phyloP scores from a whole-genome alignment of 2,797 vertebrate genomes.

The Cyprinella venusta region DNA sequence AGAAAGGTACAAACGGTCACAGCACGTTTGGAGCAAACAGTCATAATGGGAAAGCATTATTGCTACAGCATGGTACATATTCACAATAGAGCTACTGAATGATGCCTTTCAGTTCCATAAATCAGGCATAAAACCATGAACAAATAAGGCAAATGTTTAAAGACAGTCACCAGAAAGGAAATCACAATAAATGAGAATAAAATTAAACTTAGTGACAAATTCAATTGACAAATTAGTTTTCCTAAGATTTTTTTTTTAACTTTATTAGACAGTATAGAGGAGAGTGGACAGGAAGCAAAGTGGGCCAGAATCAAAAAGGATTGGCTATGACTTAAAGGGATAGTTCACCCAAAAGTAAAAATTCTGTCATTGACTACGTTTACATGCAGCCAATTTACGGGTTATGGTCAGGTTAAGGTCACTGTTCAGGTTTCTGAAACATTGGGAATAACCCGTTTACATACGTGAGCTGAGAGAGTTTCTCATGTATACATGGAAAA shows the following conservation, averaged over 20 bases:
- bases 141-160: background rate
- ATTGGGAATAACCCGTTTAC: no score
- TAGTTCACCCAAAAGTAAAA: no score
- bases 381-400: no score
- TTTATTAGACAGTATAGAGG: background rate
- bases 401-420: no score
- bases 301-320: background rate
- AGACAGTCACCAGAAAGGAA: background rate
- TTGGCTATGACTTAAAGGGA: background rate
- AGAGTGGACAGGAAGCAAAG: background rate
- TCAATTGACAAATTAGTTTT: no score
- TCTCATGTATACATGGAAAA: no score
- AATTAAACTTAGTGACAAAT: background rate
- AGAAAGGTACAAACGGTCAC: background rate
- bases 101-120: conserved; percentile 35
- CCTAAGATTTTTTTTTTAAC: background rate
- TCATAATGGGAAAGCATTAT: conserved; percentile 13
- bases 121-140: background rate
- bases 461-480: no score
- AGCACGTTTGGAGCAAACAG: background rate
- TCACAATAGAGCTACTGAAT: conserved; percentile 3
- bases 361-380: no score
- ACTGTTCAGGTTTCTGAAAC: no score
- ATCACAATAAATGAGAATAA: background rate
- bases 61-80: background rate